Base-by-base conservation (phyloP, 2,888 invertebrate species). In the Ellobium chinense region DNA sequence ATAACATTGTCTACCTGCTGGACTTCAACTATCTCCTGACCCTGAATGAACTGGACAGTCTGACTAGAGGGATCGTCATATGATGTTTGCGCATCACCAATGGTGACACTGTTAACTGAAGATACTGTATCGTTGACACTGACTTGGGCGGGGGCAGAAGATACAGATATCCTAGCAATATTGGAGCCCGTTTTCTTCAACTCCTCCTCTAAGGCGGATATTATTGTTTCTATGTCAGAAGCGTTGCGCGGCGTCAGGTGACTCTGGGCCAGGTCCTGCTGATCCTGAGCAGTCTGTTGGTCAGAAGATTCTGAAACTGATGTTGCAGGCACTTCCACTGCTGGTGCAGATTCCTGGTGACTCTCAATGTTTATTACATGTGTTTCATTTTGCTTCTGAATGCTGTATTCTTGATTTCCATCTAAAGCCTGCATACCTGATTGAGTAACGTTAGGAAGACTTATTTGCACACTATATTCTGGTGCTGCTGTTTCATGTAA, bases 191-290 rank as follows among this genome's bases (percentile, higher is more conserved):
- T 58, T 34, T 80, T 80, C 36, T 80, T 80, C 12, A 80, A 62
- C 39, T 80, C 80, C 39, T 74, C 75, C 27, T 80, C 80, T 3
- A 80, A 31, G 18, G 80, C 80, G 24, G 75, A 69, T 36, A 80
- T 80, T 27, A 80, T 80, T 9, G 80, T 80, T 72, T 80, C 80
- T 31, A 80, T 80, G 24, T 80, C 80, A 31, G 80, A 80, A 34
- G 80, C 56, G 56, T 54, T 79, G 9, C 73, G 73, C 9, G 56
- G 60, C 14, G 56, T 37, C n/a, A 77, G 5, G 18, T 70, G 70
- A 24, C 46, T 27, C 31, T 69, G 78, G 18, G 69, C 24, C 5
- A 29, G 21, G 24, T 39, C 37, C 3, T 68, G 54, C 60, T 62
- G 37, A 7, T 27, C 5, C 9, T 65, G 29, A 29, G 18, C 29